Conservation (phyloP, 2,113 vertebrate genomes). For the Leuciscus idus region DNA sequence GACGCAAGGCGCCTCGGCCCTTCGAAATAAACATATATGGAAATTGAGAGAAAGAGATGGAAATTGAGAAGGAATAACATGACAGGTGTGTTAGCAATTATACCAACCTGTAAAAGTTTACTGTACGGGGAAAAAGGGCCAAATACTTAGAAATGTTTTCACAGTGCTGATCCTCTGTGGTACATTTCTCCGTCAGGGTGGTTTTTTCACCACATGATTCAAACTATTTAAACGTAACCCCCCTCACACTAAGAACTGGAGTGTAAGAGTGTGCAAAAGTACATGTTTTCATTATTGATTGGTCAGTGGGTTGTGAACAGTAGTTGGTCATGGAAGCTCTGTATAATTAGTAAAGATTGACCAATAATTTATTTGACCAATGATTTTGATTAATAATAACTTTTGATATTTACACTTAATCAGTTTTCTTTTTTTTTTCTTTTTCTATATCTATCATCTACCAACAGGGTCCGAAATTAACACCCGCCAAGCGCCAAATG, state of each 20-base stretch:
- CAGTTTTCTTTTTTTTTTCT: not conserved
- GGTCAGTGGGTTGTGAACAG: not conserved
- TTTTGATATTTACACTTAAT: not conserved
- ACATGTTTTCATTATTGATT: not conserved
- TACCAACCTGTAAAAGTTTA: conserved; percentile 74
- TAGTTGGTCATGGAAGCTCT: not conserved
- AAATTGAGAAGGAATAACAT: conserved; percentile 62
- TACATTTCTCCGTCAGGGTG: conserved; percentile 56
- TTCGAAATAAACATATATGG: conserved; percentile 68
- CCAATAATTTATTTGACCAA: not conserved
- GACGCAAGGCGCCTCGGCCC: conserved; percentile 61
- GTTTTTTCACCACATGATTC: conserved; percentile 49
- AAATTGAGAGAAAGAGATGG: conserved; percentile 48
- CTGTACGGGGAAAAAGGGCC: conserved; percentile 66
- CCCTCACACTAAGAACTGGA: not conserved
- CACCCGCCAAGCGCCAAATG: no score
- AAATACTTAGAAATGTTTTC: conserved; percentile 70
- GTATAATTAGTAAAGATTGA: not conserved
- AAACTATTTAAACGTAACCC: not conserved
- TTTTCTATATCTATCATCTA: no score
- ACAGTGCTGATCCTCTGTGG: conserved; percentile 68
- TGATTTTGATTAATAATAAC: not conserved
- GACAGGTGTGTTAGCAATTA: conserved; percentile 83
- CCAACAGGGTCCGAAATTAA: no score
- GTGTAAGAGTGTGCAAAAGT: not conserved